Evolutionary conservation across 2,888 invertebrate genomes (phyloP), one percentile per base, ranked within the genome.

Genomic region (Diaphora mendica): DNA sequence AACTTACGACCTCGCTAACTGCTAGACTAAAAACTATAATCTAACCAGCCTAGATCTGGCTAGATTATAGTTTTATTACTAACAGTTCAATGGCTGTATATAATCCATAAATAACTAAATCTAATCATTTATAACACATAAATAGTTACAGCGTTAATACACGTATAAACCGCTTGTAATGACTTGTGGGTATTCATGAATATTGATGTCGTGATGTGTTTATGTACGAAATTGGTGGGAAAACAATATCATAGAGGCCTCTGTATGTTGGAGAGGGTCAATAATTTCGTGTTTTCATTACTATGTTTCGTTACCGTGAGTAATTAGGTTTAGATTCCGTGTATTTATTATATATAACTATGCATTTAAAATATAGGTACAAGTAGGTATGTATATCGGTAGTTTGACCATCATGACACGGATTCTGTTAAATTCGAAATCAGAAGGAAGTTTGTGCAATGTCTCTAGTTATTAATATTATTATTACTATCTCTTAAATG

Each of bases 141-240:
- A 81, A 79, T 83, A 78, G 78, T 79, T 72, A 55, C 70, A 71
- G 74, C 68, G 73, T 77, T 84, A 78, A 75, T 76, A 77, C 72
- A 71, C 67, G 73, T 77, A 72, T 71, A 76, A 68, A 70, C 70
- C 74, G 74, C 76, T 65, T 73, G 65, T 84, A 84, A 84, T 81
- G 77, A 84, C 77, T 79, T 76, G 78, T 77, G 78, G 78, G 71
- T 73, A 68, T 66, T 80, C 82, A 85, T 86, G 86, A 86, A 86
- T 86, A 86, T 86, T 86, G 78, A 86, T 83, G 75, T 44, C 70
- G 33, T 79, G 77, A 78, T 78, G 77, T 86, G 84, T 83, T 85
- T 84, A 82, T 83, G 78, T 79, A 82, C 68, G 72, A 84, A 86
- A 82, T 83, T 83, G 80, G 82, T 82, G 80, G 77, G 77, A 79